Conservation (phyloP, 92 coral and sea anemone species). For the Pocillopora grandis region DNA sequence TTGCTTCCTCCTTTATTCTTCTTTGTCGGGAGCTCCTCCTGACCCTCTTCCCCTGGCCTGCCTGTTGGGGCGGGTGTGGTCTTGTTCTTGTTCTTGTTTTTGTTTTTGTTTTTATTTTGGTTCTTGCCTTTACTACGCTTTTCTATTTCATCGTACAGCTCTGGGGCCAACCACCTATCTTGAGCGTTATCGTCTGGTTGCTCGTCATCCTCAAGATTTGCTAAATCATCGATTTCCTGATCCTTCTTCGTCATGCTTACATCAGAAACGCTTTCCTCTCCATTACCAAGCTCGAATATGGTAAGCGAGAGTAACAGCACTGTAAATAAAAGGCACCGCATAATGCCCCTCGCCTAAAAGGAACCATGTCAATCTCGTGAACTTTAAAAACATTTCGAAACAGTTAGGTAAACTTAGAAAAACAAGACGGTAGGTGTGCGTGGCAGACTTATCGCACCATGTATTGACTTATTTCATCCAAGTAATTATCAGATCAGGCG, state of each 20-base stretch:
- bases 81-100: not conserved
- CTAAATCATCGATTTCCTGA: not conserved
- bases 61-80: too few relatives aligned
- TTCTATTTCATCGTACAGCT: not conserved
- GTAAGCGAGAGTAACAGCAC: not conserved
- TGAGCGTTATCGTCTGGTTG: slow-evolving; percentile 17
- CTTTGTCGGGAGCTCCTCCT: not conserved
- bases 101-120: not conserved
- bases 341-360: not conserved
- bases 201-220: not conserved
- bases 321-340: not conserved
- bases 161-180: slow-evolving; percentile 2
- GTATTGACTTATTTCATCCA: too few relatives aligned
- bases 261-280: not conserved
- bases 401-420: too few relatives aligned
- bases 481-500: too few relatives aligned
- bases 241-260: not conserved
- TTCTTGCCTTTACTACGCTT: slow-evolving; percentile 8
- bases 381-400: not conserved
- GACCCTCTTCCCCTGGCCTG: too few relatives aligned
- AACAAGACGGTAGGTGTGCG: not conserved
- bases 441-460: too few relatives aligned
- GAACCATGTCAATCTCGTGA: not conserved
- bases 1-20: not conserved
- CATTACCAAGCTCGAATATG: not conserved